phyloP scores from a whole-genome alignment of 2,888 invertebrate species.

The Cabera pusaria region DNA sequence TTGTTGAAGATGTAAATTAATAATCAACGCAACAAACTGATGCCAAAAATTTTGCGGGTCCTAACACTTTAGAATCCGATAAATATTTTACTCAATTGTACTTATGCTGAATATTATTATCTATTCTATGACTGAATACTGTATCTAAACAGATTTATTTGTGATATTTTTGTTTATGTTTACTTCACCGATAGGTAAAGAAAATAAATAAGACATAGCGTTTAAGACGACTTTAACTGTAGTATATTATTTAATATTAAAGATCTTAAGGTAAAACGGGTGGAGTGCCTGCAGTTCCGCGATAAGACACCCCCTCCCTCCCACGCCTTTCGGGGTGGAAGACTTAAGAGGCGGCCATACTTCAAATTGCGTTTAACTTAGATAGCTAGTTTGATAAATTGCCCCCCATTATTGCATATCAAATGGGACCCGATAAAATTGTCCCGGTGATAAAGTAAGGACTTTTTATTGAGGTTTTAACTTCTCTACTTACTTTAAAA shows the following conservation, averaged over 20 bases:
- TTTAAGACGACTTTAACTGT: conserved; percentile 70
- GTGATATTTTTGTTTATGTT: no score
- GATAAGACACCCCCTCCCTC: conserved; percentile 70
- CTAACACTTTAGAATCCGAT: no score
- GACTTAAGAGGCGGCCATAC: conserved; percentile 78
- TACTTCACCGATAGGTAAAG: no score
- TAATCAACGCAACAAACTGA: no score
- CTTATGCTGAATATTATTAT: no score
- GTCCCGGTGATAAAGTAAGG: conserved; percentile 50
- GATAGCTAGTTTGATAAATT: conserved; percentile 81
- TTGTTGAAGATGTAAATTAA: no score
- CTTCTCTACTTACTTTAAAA: conserved; percentile 46
- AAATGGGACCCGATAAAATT: conserved; percentile 70
- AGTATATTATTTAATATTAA: conserved; percentile 82
- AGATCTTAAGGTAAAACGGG: conserved; percentile 82
- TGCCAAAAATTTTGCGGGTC: no score
- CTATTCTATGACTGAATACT: no score
- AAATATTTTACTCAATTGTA: no score
- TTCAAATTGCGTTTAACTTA: conserved; percentile 82
- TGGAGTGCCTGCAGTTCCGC: conserved; percentile 79
- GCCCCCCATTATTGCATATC: conserved; percentile 78
- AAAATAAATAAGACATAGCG: conserved; percentile 50
- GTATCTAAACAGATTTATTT: no score
- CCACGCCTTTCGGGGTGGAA: conserved; percentile 57
- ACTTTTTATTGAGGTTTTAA: conserved; percentile 45